These are phyloP conservation scores for Halichondria panicea DNA, from an alignment of 37 sponge, comb jelly and placozoan species.

Conservation along the genomic window DNA sequence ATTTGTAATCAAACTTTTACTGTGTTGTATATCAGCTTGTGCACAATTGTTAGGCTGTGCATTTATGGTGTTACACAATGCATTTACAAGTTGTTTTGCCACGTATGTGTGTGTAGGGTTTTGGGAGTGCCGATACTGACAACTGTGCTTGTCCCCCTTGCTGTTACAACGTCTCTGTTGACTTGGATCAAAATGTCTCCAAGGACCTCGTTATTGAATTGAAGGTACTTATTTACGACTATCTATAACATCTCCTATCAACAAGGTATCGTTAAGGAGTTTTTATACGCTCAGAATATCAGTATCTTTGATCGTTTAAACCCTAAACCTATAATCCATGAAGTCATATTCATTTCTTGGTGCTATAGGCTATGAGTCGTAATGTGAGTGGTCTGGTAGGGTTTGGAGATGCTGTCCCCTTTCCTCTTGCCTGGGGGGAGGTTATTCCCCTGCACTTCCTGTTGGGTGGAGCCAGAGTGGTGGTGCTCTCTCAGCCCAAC, in stretches of 20 bases:
- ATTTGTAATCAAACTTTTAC: no score
- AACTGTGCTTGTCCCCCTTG: conserved; percentile 83
- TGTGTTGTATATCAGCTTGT: no score
- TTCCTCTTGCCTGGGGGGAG: conserved; percentile 76
- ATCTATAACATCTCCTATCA: neutral
- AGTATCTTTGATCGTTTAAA: no score
- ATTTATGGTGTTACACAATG: no score
- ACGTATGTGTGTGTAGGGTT: conserved; percentile 34
- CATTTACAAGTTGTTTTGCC: neutral
- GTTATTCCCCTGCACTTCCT: conserved; percentile 76
- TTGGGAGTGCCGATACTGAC: conserved; percentile 72
- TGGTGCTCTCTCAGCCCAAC: conserved; percentile 70
- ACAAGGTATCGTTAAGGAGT: no score
- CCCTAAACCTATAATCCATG: no score
- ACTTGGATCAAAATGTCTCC: conserved; percentile 33
- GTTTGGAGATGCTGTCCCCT: conserved; percentile 54
- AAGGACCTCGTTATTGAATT: conserved; percentile 18
- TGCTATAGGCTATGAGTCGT: neutral
- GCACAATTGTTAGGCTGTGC: no score
- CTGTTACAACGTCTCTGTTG: conserved; percentile 65
- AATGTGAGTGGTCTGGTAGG: conserved; percentile 63
- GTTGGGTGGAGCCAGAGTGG: neutral
- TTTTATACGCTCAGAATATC: no score
- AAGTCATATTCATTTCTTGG: neutral
- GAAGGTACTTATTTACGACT: neutral